Conservation (phyloP, 1,140 invertebrate genomes). For the Pogonus chalceus region DNA sequence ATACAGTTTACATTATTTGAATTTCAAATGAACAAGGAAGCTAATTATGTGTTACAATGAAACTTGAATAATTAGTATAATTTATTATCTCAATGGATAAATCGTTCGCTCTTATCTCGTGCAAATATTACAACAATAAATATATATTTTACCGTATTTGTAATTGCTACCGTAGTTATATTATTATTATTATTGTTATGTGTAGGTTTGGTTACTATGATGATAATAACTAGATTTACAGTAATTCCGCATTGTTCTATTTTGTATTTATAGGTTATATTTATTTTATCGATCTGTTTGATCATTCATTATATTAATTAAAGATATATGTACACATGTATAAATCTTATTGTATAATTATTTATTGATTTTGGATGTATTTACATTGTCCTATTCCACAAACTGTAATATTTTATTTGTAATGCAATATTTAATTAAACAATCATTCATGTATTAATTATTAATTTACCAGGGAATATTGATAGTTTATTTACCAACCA, state of each 20-base stretch:
- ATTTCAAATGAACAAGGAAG: slow-evolving; percentile 4
- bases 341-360: too few relatives aligned
- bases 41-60: slow-evolving; percentile 4
- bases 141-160: not conserved
- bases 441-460: too few relatives aligned
- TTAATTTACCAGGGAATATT: too few relatives aligned
- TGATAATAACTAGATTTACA: not conserved
- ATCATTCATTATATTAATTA: too few relatives aligned
- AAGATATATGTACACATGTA: too few relatives aligned
- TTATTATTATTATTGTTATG: not conserved
- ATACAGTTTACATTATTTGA: slow-evolving; percentile 1
- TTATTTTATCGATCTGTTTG: too few relatives aligned
- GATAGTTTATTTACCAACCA: too few relatives aligned
- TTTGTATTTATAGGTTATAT: not conserved
- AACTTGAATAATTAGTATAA: slow-evolving; percentile 4
- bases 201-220: not conserved
- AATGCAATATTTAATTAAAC: too few relatives aligned
- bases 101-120: not conserved
- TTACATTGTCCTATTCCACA: too few relatives aligned
- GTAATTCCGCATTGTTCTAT: not conserved
- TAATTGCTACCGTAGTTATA: not conserved
- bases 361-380: too few relatives aligned
- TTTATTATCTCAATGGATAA: slow-evolving; percentile 1
- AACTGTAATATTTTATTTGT: too few relatives aligned
- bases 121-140: not conserved